Conservation (phyloP, 2,888 invertebrate genomes). For the Gasteruption jaculator region DNA sequence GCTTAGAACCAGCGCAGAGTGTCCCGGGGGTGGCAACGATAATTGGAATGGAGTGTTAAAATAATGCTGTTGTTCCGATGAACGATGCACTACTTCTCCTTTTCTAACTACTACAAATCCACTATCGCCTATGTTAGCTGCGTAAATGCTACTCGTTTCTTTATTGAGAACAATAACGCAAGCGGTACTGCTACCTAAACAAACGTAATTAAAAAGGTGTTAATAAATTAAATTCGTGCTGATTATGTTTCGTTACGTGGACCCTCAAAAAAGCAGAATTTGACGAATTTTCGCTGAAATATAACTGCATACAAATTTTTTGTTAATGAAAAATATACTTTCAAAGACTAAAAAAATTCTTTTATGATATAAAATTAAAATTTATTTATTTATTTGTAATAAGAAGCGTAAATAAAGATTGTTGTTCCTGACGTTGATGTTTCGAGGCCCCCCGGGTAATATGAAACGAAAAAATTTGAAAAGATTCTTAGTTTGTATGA, state of each 20-base stretch:
- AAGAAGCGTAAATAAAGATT: too few relatives aligned
- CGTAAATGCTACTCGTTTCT: constrained; percentile 83
- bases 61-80: constrained; percentile 97
- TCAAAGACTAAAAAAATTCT: too few relatives aligned
- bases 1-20: constrained; percentile 80
- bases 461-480: too few relatives aligned
- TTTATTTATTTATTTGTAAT: too few relatives aligned
- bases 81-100: constrained; percentile 84
- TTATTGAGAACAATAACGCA: constrained; percentile 93
- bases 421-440: too few relatives aligned
- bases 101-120: constrained; percentile 90
- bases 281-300: not conserved
- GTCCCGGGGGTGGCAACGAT: constrained; percentile 88
- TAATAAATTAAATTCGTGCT: constrained; percentile 5
- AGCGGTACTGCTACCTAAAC: constrained; percentile 91
- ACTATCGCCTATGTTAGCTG: constrained; percentile 98
- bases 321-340: too few relatives aligned
- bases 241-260: too few relatives aligned
- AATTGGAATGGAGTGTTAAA: constrained; percentile 99
- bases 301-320: too few relatives aligned
- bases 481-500: too few relatives aligned
- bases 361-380: too few relatives aligned
- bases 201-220: not conserved
- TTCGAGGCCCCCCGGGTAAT: too few relatives aligned
- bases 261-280: not conserved